Base-by-base conservation (phyloP, 2,888 invertebrate species). In the Perizoma affinitatum region DNA sequence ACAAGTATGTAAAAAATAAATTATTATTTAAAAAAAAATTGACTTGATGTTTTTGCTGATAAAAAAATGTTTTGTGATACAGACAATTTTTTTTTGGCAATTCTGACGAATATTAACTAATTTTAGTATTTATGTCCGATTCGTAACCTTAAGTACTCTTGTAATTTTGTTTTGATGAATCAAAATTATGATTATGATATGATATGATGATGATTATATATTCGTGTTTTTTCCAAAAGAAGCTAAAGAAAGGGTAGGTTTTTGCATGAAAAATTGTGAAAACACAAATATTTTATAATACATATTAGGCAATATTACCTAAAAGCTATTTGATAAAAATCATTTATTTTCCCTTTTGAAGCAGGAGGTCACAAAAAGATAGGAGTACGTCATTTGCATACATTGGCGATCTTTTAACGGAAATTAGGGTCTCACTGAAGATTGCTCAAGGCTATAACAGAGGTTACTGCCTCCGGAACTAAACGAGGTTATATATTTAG, bases 361-460 rank as follows among this genome's bases (percentile, higher is more conserved):
- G 51, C 56, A 49, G 53, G 48, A 47, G 45, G 61, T 53, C 49
- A 49, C 43, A 69, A 66, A 68, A 69, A 72, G 55, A 58, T 65
- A 68, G 56, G 56, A 64, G 54, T 61, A 54, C 54, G 47, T 54
- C 58, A 58, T 58, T 58, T 48, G 62, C 67, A 63, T 65, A 66
- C 63, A 62, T 54, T 68, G 69, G 67, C 64, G 71, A 72, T 68
- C 72, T 75, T 72, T 67, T 69, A 70, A 74, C 78, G 80, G 80
- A 81, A 82, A 83, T 82, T 79, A 80, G 77, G 79, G 70, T 70
- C 70, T 73, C 73, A 66, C 70, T 66, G 73, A 66, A 80, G 79
- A 83, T 80, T 78, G 78, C 75, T 76, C 78, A 79, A 76, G 77
- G 80, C 71, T 83, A 84, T 85, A 84, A 78, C 79, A 73, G 74